Base-by-base conservation (phyloP, 2,113 vertebrate species). In the Campylorhamphus procurvoides region DNA sequence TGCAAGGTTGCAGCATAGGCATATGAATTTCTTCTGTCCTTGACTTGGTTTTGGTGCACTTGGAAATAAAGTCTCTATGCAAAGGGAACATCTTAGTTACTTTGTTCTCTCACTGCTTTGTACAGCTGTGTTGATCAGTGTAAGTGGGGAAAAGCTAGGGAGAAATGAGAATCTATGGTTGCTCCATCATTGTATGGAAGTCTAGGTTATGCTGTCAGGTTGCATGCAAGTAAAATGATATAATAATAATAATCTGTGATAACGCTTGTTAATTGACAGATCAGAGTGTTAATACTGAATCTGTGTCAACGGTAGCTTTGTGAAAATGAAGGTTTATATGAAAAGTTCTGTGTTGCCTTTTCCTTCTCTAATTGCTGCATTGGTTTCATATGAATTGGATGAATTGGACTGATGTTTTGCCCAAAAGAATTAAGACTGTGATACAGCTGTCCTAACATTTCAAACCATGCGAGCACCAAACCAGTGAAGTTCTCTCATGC, bases 1-100 rank as follows among this genome's bases (percentile, higher is more conserved):
- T 75, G 44, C 16, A 40, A 79, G 25, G 13, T 56, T 0, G 0
- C 18, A 89, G 33, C 4, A 3, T n/a, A 87, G 40, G 58, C 79
- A 56, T 47, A 5, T 47, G 19, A n/a, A 49, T 83, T 79, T 82
- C 18, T 60, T 64, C 29, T 71, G 42, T 64, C 33, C 18, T 55
- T 67, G 46, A 14, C 33, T 67, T 92, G 50, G 6, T 18, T 73
- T 90, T 88, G 3, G 9, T 23, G 25, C 37, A 35, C 37, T 60
- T 11, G 12, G 47, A 79, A 83, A 59, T 53, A 28, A 84, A 67
- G 52, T 24, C n/a, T 59, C 19, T 58, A 25, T 83, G 18, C 47
- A 66, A 80, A 88, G 23, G 29, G 28, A 29, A 86, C 14, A 19
- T 53, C 56, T 60, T 46, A 9, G 6, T 95, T 82, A 62, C 31